Evolutionary conservation across 2,113 vertebrate genomes (phyloP).

Genomic region (Callionymus lyra): DNA sequence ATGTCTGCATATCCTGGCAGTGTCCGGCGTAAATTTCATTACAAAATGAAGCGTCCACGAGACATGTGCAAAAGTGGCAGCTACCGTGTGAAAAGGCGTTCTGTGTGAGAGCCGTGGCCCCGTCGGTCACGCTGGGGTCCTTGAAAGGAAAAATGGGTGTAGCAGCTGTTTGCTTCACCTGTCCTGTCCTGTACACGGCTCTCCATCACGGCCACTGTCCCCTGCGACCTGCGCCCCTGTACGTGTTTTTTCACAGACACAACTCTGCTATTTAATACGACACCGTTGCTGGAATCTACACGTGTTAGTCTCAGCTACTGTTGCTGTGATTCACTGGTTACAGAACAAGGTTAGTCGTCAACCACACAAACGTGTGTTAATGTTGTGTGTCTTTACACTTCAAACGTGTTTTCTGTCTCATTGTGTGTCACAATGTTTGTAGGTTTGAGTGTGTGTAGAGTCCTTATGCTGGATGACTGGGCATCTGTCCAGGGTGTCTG

Average conservation of each 20-base stretch:
- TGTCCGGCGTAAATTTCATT: conserved; percentile 59
- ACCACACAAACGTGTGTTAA: too few relatives aligned
- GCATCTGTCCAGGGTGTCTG: too few relatives aligned
- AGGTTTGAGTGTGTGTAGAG: too few relatives aligned
- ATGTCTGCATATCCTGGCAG: conserved; percentile 55
- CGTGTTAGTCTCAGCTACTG: too few relatives aligned
- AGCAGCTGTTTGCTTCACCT: conserved; percentile 65
- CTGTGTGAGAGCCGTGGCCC: conserved; percentile 51
- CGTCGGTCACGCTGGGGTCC: conserved; percentile 56
- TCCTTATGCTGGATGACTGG: too few relatives aligned
- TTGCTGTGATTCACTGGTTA: too few relatives aligned
- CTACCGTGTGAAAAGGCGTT: conserved; percentile 59
- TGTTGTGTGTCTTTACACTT: too few relatives aligned
- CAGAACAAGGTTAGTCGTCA: too few relatives aligned
- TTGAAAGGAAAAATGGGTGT: conserved; percentile 30
- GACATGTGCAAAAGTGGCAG: conserved; percentile 54
- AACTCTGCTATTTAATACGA: conserved; percentile 46
- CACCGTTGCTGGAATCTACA: conserved; percentile 13
- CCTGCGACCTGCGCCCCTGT: conserved; percentile 22
- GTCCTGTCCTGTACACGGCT: conserved; percentile 59
- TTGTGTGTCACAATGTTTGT: too few relatives aligned
- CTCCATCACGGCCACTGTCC: conserved; percentile 49
- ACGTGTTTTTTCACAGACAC: conserved; percentile 32
- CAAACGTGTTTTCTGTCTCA: too few relatives aligned
- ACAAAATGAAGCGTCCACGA: conserved; percentile 47